phyloP scores from a whole-genome alignment of 2,797 vertebrate genomes.

The Gouania willdenowi region DNA sequence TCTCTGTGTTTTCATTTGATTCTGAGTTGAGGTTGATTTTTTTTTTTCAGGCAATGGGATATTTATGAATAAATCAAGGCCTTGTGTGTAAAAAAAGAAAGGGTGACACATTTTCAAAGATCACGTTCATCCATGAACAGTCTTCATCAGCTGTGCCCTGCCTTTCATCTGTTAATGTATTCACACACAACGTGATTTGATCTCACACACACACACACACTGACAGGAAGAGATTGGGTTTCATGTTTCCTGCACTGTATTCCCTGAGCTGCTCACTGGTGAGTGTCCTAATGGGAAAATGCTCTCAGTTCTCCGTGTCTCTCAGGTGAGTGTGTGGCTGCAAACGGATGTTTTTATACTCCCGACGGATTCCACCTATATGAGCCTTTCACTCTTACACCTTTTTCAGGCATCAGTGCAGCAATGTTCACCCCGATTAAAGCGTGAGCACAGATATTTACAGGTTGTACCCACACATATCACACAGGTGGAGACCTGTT shows the following conservation, averaged over 20 bases:
- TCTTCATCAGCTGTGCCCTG: too few relatives aligned
- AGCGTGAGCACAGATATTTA: too few relatives aligned
- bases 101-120: too few relatives aligned
- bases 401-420: background rate
- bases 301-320: conserved; percentile 35
- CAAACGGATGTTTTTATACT: conserved; percentile 5
- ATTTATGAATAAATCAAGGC: too few relatives aligned
- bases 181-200: background rate
- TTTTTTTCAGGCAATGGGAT: too few relatives aligned
- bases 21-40: too few relatives aligned
- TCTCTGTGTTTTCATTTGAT: too few relatives aligned
- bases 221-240: conserved; percentile 53
- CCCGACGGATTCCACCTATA: background rate
- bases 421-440: too few relatives aligned
- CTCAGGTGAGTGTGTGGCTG: conserved; percentile 37
- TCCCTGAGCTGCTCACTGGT: conserved; percentile 31
- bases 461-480: too few relatives aligned
- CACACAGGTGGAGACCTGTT: too few relatives aligned
- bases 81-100: too few relatives aligned
- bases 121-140: too few relatives aligned
- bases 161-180: background rate
- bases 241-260: conserved; percentile 46
- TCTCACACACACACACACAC: conserved; percentile 8
- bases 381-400: background rate
- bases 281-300: conserved; percentile 36